phyloP scores from a whole-genome alignment of 2,888 invertebrate species.

The Tipula unca region DNA sequence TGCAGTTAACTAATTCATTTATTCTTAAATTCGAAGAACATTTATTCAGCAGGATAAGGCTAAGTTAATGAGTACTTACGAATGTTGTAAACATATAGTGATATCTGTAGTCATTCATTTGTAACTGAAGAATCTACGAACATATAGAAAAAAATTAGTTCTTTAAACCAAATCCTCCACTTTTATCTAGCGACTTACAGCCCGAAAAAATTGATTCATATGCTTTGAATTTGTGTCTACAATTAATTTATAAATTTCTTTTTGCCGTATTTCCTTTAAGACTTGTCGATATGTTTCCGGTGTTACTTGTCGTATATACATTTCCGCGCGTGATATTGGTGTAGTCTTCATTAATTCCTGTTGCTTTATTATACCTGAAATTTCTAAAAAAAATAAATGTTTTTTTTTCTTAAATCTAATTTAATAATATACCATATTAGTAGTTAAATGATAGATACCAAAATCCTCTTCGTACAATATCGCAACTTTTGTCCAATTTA shows the following conservation, averaged over 20 bases:
- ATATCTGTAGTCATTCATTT: slow-evolving; percentile 93
- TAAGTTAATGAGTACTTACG: slow-evolving; percentile 53
- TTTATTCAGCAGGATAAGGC: not conserved
- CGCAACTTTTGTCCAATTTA: slow-evolving; percentile 90
- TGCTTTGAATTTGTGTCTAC: slow-evolving; percentile 79
- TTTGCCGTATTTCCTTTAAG: slow-evolving; percentile 61
- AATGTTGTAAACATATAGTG: slow-evolving; percentile 94
- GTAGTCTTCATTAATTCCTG: slow-evolving; percentile 72
- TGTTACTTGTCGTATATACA: slow-evolving; percentile 70
- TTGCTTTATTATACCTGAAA: slow-evolving; percentile 68
- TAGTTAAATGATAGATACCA: slow-evolving; percentile 46
- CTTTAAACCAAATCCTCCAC: not conserved
- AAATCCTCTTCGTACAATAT: slow-evolving; percentile 90
- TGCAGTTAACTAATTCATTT: not conserved
- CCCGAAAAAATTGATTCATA: slow-evolving; percentile 74
- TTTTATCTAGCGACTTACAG: slow-evolving; percentile 52
- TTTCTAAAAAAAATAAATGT: not conserved
- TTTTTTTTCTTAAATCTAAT: not conserved
- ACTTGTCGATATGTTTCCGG: slow-evolving; percentile 58
- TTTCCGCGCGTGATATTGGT: slow-evolving; percentile 55
- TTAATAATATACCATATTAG: not conserved
- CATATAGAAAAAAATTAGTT: slow-evolving; percentile 33
- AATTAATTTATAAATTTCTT: slow-evolving; percentile 77
- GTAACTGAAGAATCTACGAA: slow-evolving; percentile 77
- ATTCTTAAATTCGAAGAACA: not conserved